Evolutionary conservation across 1,140 invertebrate species (phyloP).

Genomic region (Dendroctonus valens): DNA sequence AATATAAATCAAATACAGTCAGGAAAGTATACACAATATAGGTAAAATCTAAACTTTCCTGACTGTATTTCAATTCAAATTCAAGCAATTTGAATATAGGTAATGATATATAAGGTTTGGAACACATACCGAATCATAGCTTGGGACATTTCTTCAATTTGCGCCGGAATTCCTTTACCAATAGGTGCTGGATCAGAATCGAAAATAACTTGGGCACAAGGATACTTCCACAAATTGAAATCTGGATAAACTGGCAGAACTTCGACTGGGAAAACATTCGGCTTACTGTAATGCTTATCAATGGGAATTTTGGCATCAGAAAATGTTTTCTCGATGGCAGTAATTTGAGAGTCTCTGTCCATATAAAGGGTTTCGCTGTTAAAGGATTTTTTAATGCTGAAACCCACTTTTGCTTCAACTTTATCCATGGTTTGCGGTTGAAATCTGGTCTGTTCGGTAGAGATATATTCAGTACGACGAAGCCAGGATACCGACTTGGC

Average conservation of each 20-base stretch:
- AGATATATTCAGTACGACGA: conserved; percentile 97
- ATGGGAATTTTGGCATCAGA: conserved; percentile 84
- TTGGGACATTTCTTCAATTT: conserved; percentile 97
- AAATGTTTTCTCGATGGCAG: conserved; percentile 98
- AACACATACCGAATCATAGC: conserved; percentile 85
- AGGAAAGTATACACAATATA: too few species aligned
- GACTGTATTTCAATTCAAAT: too few species aligned
- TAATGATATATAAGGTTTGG: too few species aligned
- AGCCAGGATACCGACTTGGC: conserved; percentile 94
- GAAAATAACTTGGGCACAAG: conserved; percentile 97
- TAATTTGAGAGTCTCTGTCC: conserved; percentile 96
- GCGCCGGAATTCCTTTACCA: conserved; percentile 77
- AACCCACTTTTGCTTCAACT: conserved; percentile 97
- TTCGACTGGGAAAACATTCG: conserved; percentile 90
- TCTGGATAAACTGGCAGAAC: conserved; percentile 89
- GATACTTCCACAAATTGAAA: conserved; percentile 96
- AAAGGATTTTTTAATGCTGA: conserved; percentile 93
- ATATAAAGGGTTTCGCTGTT: conserved; percentile 95
- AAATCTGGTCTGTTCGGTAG: conserved; percentile 96
- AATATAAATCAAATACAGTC: too few species aligned
- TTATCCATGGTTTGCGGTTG: conserved; percentile 94
- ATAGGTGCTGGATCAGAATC: conserved; percentile 92
- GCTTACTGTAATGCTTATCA: conserved; percentile 93
- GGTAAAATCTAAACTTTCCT: too few species aligned
- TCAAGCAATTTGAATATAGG: neutral